phyloP scores from a whole-genome alignment of 2,797 vertebrate species.

The Sebastes minor region DNA sequence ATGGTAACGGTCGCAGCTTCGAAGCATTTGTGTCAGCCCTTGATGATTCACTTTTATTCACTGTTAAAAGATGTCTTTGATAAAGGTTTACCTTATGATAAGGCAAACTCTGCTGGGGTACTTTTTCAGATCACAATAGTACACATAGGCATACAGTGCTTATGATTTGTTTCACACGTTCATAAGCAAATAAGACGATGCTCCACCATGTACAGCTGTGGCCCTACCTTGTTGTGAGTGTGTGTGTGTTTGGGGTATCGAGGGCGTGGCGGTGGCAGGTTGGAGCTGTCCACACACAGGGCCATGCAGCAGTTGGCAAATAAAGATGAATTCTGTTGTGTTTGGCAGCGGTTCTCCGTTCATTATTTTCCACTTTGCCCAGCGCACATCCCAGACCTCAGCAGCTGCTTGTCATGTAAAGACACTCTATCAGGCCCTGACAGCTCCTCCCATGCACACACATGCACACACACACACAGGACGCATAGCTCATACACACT shows the following conservation, averaged over 20 bases:
- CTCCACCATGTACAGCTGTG: conserved; percentile 42
- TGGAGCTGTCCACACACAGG: conserved; percentile 77
- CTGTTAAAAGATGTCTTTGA: background rate
- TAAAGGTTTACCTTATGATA: background rate
- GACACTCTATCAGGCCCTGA: conserved; percentile 95
- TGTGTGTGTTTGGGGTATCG: conserved; percentile 53
- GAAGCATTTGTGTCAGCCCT: no score
- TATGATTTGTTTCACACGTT: background rate
- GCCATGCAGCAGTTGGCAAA: conserved; percentile 89
- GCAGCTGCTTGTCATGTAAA: conserved; percentile 96
- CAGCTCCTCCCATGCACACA: conserved; percentile 85
- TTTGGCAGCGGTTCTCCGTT: conserved; percentile 85
- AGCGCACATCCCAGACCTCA: conserved; percentile 89
- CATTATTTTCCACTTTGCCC: conserved; percentile 94
- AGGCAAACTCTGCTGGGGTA: background rate
- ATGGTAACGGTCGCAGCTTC: no score
- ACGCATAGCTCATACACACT: conserved; percentile 71
- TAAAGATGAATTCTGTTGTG: conserved; percentile 95
- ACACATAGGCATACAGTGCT: background rate
- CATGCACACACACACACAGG: conserved; percentile 33
- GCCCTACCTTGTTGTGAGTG: conserved; percentile 24
- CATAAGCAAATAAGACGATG: conserved; percentile 19
- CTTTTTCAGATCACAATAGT: background rate
- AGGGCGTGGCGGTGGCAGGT: conserved; percentile 73
- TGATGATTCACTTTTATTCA: background rate